phyloP scores from a whole-genome alignment of 2,797 vertebrate genomes.

The Dendrocincla fuliginosa region DNA sequence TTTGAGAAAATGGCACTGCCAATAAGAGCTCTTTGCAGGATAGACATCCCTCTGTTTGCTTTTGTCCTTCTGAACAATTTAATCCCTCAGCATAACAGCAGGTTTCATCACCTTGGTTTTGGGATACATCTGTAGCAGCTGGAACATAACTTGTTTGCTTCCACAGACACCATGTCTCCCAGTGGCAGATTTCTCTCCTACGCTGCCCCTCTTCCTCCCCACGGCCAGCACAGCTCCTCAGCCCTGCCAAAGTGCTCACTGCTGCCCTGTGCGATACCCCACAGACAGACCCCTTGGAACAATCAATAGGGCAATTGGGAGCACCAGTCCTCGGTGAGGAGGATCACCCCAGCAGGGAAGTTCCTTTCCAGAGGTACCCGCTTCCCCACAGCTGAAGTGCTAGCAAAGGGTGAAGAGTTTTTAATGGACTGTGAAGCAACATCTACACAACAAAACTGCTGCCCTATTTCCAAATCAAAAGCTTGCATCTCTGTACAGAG shows the following conservation, averaged over 20 bases:
- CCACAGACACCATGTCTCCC: rapidly evolving
- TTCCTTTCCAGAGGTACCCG: not conserved
- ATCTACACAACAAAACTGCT: not conserved
- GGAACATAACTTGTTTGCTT: rapidly evolving
- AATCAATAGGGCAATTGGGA: rapidly evolving
- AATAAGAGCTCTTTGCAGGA: not conserved
- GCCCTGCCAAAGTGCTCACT: rapidly evolving
- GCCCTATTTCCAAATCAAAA: not conserved
- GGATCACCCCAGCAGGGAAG: not conserved
- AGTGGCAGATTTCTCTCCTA: rapidly evolving
- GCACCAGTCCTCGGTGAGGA: rapidly evolving
- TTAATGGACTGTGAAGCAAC: not conserved
- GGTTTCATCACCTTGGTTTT: not conserved
- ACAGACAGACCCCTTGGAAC: not conserved
- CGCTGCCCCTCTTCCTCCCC: not conserved
- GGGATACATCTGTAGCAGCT: not conserved
- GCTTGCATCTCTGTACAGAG: not conserved
- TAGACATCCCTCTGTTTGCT: not conserved
- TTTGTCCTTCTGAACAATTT: not conserved
- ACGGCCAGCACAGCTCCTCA: not conserved
- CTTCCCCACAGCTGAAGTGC: not conserved
- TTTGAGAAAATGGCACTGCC: not conserved
- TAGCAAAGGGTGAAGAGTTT: not conserved
- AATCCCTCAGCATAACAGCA: not conserved
- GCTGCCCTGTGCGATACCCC: rapidly evolving